A percentile compares a stretch with the other conserved stretches of the same genome.
Conservation (phyloP, 2,888 invertebrate species). For the Scaptomyza polygonia region DNA sequence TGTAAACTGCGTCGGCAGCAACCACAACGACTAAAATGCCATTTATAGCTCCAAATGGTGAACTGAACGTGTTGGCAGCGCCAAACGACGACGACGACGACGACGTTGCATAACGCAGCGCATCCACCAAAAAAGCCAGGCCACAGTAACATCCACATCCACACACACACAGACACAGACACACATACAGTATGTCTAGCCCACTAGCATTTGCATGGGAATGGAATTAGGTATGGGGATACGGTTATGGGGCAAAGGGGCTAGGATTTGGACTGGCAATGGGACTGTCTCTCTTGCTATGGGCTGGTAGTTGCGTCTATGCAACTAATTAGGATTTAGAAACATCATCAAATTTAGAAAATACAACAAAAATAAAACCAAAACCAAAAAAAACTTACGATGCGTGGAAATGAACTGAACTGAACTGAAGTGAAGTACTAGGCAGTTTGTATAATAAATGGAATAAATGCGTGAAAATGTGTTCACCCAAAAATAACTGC, state of each 20-base stretch:
- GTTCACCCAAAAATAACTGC: slow-evolving; percentile 59
- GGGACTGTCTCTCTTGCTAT: slow-evolving; percentile 20
- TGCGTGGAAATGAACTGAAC: slow-evolving; percentile 46
- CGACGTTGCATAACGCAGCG: slow-evolving; percentile 61
- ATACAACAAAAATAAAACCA: slow-evolving; percentile 68
- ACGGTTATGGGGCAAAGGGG: not conserved
- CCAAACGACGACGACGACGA: slow-evolving; percentile 13
- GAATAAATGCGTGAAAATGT: slow-evolving; percentile 77
- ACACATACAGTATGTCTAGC: slow-evolving; percentile 49
- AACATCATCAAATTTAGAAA: slow-evolving; percentile 79
- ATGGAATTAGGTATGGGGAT: slow-evolving; percentile 6
- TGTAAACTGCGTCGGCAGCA: slow-evolving; percentile 51
- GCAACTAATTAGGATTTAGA: slow-evolving; percentile 79
- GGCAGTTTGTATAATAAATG: slow-evolving; percentile 62
- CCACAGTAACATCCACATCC: slow-evolving; percentile 21
- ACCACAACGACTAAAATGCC: slow-evolving; percentile 63
- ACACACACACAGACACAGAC: slow-evolving; percentile 11
- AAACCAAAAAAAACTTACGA: slow-evolving; percentile 41
- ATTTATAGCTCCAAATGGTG: slow-evolving; percentile 77
- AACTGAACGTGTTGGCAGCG: slow-evolving; percentile 62
- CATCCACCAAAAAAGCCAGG: slow-evolving; percentile 31
- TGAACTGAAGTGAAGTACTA: slow-evolving; percentile 33
- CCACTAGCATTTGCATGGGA: slow-evolving; percentile 62
- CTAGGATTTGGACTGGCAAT: slow-evolving; percentile 4
- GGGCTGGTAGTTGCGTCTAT: slow-evolving; percentile 49